Conservation (phyloP, 2,888 invertebrate species). For the Ornithoptera alexandrae region DNA sequence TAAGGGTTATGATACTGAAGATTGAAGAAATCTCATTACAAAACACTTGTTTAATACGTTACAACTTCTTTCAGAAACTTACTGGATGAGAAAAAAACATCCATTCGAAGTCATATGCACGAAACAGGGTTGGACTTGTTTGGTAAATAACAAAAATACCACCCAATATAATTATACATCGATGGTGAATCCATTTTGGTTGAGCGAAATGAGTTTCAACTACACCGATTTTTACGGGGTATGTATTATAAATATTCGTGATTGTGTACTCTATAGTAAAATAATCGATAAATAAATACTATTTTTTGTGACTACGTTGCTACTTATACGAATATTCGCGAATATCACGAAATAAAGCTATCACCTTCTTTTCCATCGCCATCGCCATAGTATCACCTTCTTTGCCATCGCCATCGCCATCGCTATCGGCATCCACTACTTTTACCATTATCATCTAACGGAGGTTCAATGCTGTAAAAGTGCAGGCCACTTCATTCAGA, state of each 20-base stretch:
- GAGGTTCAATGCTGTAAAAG: no score
- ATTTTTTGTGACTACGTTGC: no score
- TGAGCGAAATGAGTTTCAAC: conserved; percentile 19
- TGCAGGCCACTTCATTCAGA: no score
- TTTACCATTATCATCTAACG: no score
- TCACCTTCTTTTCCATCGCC: no score
- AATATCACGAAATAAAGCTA: no score
- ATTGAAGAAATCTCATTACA: not conserved
- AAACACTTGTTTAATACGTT: not conserved
- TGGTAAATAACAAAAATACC: conserved; percentile 1
- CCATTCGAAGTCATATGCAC: conserved; percentile 16
- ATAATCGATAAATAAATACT: not conserved
- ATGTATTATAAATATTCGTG: conserved; percentile 1
- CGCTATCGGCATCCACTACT: no score
- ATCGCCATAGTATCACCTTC: no score
- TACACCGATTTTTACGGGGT: conserved; percentile 19
- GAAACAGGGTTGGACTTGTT: conserved; percentile 15
- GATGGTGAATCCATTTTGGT: conserved; percentile 13
- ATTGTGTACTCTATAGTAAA: not conserved
- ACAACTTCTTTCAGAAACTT: conserved; percentile 5
- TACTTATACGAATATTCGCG: no score
- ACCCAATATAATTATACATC: conserved; percentile 6
- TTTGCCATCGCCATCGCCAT: no score
- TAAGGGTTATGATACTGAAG: not conserved
- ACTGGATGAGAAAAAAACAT: conserved; percentile 12